Conservation (phyloP, 2,113 vertebrate species). For the Oreochromis aureus region DNA sequence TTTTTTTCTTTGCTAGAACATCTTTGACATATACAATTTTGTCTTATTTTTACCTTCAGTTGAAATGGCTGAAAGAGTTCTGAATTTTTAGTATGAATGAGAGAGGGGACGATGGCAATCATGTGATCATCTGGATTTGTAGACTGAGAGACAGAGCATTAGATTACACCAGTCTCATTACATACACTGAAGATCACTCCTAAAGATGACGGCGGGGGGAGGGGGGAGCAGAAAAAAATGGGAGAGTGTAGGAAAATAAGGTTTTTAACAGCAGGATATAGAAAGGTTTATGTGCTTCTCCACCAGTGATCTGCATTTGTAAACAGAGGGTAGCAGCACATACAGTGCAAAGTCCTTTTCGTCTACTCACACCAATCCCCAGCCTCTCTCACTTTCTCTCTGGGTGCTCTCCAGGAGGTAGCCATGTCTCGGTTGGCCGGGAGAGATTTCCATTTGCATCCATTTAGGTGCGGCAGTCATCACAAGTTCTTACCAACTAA, state of each 20-base stretch:
- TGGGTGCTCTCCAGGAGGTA: constrained; percentile 47
- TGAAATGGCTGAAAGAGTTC: constrained; percentile 7
- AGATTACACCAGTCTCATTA: constrained; percentile 48
- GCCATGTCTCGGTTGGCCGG: constrained; percentile 49
- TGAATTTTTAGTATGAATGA: neutral
- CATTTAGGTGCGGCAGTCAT: constrained; percentile 23
- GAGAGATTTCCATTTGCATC: constrained; percentile 38
- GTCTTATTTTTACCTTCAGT: constrained; percentile 24
- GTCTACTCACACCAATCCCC: neutral
- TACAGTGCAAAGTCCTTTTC: constrained; percentile 7
- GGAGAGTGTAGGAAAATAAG: neutral
- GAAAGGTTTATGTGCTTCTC: constrained; percentile 55
- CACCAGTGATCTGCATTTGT: constrained; percentile 51
- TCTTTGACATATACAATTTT: constrained; percentile 40
- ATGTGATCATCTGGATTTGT: constrained; percentile 12
- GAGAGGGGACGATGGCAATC: neutral
- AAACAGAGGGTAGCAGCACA: constrained; percentile 54
- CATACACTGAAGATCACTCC: constrained; percentile 21
- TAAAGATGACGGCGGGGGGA: neutral
- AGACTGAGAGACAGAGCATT: constrained; percentile 31
- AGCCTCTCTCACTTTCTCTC: neutral
- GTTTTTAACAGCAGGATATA: neutral
- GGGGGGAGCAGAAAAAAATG: neutral
- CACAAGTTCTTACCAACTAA: neutral
- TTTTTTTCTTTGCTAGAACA: constrained; percentile 43